These are phyloP conservation scores for Chelonus formosanus DNA, from an alignment of 2,888 invertebrate genomes.

Conservation along the genomic window DNA sequence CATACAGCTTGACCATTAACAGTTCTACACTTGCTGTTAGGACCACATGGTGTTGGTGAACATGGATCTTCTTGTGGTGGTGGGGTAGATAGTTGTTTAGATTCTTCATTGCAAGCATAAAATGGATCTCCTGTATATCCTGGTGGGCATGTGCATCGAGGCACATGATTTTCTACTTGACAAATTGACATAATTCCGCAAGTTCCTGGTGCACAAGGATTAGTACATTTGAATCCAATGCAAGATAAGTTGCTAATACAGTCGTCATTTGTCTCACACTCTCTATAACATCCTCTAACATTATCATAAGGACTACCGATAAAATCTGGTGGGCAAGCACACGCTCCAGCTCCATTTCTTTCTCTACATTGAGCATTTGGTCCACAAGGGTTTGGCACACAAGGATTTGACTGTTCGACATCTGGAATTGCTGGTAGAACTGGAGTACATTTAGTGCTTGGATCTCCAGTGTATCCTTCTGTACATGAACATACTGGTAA, in stretches of 20 bases:
- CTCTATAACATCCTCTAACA: slow-evolving; percentile 74
- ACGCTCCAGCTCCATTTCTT: slow-evolving; percentile 85
- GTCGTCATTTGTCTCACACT: slow-evolving; percentile 82
- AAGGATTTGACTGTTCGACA: slow-evolving; percentile 71
- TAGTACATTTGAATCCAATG: slow-evolving; percentile 82
- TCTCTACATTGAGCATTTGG: slow-evolving; percentile 86
- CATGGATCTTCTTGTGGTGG: slow-evolving; percentile 72
- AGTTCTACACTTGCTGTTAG: slow-evolving; percentile 84
- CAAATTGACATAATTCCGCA: slow-evolving; percentile 85
- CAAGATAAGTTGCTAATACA: slow-evolving; percentile 80
- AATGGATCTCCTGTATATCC: slow-evolving; percentile 86
- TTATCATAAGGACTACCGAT: slow-evolving; percentile 84
- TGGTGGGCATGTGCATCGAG: slow-evolving; percentile 78
- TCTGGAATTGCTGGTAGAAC: slow-evolving; percentile 49
- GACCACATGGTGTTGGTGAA: slow-evolving; percentile 85
- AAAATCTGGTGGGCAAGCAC: slow-evolving; percentile 80
- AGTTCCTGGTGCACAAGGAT: slow-evolving; percentile 81
- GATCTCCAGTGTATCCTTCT: slow-evolving; percentile 84
- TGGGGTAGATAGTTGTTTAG: slow-evolving; percentile 15
- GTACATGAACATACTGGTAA: slow-evolving; percentile 82
- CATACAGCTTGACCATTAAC: slow-evolving; percentile 83
- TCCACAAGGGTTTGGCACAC: slow-evolving; percentile 85
- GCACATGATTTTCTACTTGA: slow-evolving; percentile 80
- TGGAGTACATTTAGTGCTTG: slow-evolving; percentile 69
- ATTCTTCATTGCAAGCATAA: slow-evolving; percentile 65